Conservation (phyloP, 2,888 invertebrate species). For the Tachina lurida region DNA sequence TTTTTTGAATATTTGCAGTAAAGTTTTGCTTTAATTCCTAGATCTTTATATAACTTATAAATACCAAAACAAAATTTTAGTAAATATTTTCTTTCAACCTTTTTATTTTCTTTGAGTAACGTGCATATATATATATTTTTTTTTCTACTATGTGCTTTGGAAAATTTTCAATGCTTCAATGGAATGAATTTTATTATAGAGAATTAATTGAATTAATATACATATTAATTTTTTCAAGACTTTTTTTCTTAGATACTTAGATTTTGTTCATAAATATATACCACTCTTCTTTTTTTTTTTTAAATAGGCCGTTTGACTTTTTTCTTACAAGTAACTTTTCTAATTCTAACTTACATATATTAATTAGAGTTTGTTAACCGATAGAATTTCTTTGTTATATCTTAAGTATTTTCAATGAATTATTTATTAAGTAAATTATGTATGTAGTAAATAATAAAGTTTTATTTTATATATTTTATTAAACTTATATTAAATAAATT, state of each 20-base stretch:
- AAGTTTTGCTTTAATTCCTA: slow-evolving; percentile 55
- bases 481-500: slow-evolving; percentile 8
- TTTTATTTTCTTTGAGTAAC: slow-evolving; percentile 31
- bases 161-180: slow-evolving; percentile 71
- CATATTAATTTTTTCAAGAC: slow-evolving; percentile 45
- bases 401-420: slow-evolving; percentile 42
- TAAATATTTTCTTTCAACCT: slow-evolving; percentile 40
- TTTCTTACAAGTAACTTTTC: slow-evolving; percentile 35
- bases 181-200: slow-evolving; percentile 71
- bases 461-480: slow-evolving; percentile 45
- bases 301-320: slow-evolving; percentile 42
- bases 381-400: slow-evolving; percentile 16
- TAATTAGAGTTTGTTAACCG: slow-evolving; percentile 46
- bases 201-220: slow-evolving; percentile 55
- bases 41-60: slow-evolving; percentile 24
- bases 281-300: slow-evolving; percentile 40
- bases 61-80: slow-evolving; percentile 37
- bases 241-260: slow-evolving; percentile 68
- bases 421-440: slow-evolving; percentile 27
- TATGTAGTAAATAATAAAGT: slow-evolving; percentile 39
- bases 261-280: slow-evolving; percentile 59
- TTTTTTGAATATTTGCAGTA: slow-evolving; percentile 50
- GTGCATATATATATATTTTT: not conserved
- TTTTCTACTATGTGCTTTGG: slow-evolving; percentile 69
- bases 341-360: not conserved